phyloP scores from a whole-genome alignment of 2,113 vertebrate species.

The Ammospiza nelsoni region DNA sequence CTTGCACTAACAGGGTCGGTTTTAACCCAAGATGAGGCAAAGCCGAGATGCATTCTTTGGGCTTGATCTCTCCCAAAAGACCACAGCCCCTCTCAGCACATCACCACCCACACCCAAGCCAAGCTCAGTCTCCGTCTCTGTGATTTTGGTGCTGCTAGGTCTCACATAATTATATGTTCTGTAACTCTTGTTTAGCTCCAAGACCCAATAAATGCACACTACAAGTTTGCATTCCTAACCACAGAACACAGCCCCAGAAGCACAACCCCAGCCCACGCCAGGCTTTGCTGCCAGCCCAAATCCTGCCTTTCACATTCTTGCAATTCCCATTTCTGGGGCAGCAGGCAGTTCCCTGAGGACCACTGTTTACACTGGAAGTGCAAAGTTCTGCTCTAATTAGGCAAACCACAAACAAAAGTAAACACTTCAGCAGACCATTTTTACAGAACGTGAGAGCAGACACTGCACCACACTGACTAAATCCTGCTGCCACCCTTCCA shows the following conservation, averaged over 20 bases:
- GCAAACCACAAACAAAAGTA: slow-evolving; percentile 16
- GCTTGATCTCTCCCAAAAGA: neutral
- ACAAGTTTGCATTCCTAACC: neutral
- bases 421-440: neutral
- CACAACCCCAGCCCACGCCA: neutral
- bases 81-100: neutral
- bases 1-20: neutral
- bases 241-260: neutral
- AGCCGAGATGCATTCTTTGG: neutral
- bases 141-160: neutral
- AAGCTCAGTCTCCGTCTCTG: neutral
- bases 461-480: neutral
- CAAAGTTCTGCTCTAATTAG: slow-evolving; percentile 32
- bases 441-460: neutral
- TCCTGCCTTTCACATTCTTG: neutral
- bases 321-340: neutral
- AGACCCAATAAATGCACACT: neutral
- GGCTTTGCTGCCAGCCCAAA: neutral
- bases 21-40: neutral
- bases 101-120: neutral
- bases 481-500: neutral
- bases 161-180: neutral
- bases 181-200: neutral
- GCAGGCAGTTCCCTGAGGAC: neutral
- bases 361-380: slow-evolving; percentile 27